phyloP scores from a whole-genome alignment of 2,888 invertebrate species.

The Diarsia brunnea region DNA sequence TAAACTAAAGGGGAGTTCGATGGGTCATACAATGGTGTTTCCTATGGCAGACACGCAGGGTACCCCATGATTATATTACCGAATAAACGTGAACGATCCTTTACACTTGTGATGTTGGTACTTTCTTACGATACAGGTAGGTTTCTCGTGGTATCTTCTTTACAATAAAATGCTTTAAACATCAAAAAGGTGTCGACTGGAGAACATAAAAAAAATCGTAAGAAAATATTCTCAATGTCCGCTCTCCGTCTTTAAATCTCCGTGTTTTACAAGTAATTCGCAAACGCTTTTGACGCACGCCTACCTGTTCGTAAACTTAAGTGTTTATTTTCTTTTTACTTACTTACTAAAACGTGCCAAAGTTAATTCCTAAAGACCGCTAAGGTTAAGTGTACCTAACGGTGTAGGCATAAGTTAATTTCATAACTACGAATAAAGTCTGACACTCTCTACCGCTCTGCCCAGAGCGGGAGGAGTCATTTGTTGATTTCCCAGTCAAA shows the following conservation, averaged over 20 bases:
- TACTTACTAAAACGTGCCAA: too few relatives aligned
- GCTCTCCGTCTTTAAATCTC: too few relatives aligned
- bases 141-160: too few relatives aligned
- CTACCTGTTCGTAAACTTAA: not conserved
- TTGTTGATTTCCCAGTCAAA: too few relatives aligned
- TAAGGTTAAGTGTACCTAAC: not conserved
- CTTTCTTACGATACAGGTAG: not conserved
- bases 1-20: conserved; percentile 30
- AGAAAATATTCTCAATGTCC: too few relatives aligned
- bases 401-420: not conserved
- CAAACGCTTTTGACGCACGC: not conserved
- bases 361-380: not conserved
- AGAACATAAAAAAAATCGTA: too few relatives aligned
- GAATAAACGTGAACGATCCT: conserved; percentile 21
- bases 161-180: too few relatives aligned
- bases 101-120: not conserved
- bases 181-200: too few relatives aligned
- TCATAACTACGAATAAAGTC: not conserved
- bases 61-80: conserved; percentile 31
- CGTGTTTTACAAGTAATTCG: too few relatives aligned
- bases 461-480: too few relatives aligned
- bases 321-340: not conserved
- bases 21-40: conserved; percentile 20
- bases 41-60: conserved; percentile 27
- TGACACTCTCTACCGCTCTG: too few relatives aligned